phyloP scores from a whole-genome alignment of 2,113 vertebrate species.

The Tupaia chinensis region DNA sequence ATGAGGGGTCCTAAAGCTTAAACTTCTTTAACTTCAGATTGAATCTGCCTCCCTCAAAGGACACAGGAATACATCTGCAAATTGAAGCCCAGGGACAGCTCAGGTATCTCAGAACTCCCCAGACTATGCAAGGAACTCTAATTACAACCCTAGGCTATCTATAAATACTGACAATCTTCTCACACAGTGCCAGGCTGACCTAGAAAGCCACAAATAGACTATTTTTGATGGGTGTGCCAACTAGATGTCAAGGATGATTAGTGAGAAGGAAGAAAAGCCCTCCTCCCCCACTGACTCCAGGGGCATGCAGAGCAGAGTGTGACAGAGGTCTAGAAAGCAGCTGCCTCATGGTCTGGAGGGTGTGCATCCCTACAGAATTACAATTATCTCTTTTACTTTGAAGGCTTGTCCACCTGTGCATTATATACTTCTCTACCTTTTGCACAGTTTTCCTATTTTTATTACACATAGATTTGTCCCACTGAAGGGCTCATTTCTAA shows the following conservation, averaged over 20 bases:
- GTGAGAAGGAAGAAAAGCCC: constrained; percentile 59
- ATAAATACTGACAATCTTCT: constrained; percentile 63
- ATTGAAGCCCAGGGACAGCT: background rate
- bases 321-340: constrained; percentile 72
- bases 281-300: constrained; percentile 44
- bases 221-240: constrained; percentile 66
- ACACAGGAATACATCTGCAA: background rate
- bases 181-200: constrained; percentile 55
- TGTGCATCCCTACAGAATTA: constrained; percentile 55
- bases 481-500: constrained; percentile 10
- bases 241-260: constrained; percentile 77
- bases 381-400: constrained; percentile 61
- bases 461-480: background rate
- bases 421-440: background rate
- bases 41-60: background rate
- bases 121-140: constrained; percentile 58
- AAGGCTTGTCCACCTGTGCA: constrained; percentile 34
- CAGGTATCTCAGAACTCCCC: background rate
- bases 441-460: background rate
- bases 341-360: constrained; percentile 59
- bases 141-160: constrained; percentile 53
- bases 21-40: background rate
- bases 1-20: background rate
- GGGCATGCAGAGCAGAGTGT: constrained; percentile 41
- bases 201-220: constrained; percentile 69